Evolutionary conservation across 2,888 invertebrate species (phyloP), one percentile per base, ranked within the genome.

Genomic region (Busseola fusca): DNA sequence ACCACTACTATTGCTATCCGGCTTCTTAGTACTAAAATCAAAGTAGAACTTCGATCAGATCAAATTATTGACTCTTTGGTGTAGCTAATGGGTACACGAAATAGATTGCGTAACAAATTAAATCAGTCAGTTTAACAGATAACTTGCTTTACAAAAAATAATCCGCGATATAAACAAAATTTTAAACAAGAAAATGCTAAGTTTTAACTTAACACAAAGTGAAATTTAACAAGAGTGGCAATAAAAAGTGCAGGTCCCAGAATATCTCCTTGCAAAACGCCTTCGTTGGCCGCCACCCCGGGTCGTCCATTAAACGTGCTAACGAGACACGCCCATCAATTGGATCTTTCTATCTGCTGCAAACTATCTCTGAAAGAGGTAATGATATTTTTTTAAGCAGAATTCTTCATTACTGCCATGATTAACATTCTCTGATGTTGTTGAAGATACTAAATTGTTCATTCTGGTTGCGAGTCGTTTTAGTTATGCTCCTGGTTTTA

Each of bases 251-350:
- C 67, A 62, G 58, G 69, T 6, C 78, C 76, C 40, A 80, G 64
- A 69, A 81, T 81, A 70, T 72, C 40, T 67, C 74, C 76, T 52
- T 74, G 73, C 40, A 72, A 65, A 69, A 85, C 66, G 45, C 71
- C 72, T 65, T 72, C 71, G 56, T 66, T 69, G 74, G 54, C 64
- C 48, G 60, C 56, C 80, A 64, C 74, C 75, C 57, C 71, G 76
- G 66, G 72, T 73, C 72, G 60, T 77, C 78, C 78, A 86, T 83
- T 84, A 85, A 78, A 67, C 60, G 77, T 59, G 71, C 79, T 85
- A 86, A 85, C 85, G 80, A 85, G 83, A 66, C 70, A 56, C 76
- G 62, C 72, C 69, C 73, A 74, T 78, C 65, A 75, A 82, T 81
- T 74, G 71, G 57, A 78, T 60, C 76, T 64, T 81, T 83, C 64